Evolutionary conservation across 1,140 invertebrate species (phyloP).

Genomic region (Drosophila serrata): DNA sequence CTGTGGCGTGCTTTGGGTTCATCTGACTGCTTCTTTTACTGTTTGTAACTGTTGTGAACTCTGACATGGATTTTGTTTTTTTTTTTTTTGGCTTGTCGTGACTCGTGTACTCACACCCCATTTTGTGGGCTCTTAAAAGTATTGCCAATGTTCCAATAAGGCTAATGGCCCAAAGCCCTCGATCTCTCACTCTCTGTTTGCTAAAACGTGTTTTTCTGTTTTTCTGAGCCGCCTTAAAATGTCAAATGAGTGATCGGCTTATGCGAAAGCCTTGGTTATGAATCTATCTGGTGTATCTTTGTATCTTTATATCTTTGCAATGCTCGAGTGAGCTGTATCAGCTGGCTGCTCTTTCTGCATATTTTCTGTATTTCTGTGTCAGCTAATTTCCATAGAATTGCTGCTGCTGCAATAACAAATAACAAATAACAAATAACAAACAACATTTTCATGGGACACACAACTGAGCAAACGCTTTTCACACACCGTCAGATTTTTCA

Average conservation of each 20-base stretch:
- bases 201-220: constrained; percentile 31
- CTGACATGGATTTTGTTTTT: constrained; percentile 47
- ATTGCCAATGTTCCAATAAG: constrained; percentile 31
- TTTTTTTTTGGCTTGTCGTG: constrained; percentile 28
- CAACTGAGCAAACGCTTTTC: constrained; percentile 45
- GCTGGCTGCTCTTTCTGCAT: constrained; percentile 4
- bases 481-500: constrained; percentile 40
- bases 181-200: constrained; percentile 14
- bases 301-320: constrained; percentile 41
- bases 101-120: not conserved
- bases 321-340: constrained; percentile 51
- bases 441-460: constrained; percentile 44
- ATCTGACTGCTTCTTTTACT: constrained; percentile 28
- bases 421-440: constrained; percentile 40
- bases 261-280: constrained; percentile 50
- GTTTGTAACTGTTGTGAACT: constrained; percentile 54
- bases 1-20: constrained; percentile 54
- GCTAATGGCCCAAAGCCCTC: constrained; percentile 33
- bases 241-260: constrained; percentile 55
- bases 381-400: constrained; percentile 59
- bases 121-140: constrained; percentile 3
- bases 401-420: constrained; percentile 14
- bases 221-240: constrained; percentile 38
- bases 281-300: constrained; percentile 20
- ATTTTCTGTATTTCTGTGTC: constrained; percentile 43